Base-by-base conservation (phyloP, 2,797 vertebrate species). In the Bradypus variegatus region DNA sequence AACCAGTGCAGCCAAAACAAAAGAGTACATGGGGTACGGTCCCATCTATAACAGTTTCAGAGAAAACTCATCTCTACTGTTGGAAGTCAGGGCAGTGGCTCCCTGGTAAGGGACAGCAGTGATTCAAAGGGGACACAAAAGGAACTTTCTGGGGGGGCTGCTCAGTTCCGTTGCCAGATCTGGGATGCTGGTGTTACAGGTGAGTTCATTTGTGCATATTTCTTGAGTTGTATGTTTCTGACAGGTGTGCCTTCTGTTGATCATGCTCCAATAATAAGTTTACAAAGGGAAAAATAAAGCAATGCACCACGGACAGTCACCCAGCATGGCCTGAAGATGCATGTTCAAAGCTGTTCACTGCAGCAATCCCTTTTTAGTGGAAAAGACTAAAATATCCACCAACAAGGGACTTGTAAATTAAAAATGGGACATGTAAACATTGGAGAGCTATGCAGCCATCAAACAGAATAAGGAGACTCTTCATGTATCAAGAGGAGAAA, bases 351-450 rank as follows among this genome's bases (percentile, higher is more conserved):
- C 38, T 1, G 3, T 4, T 75, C 67, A 38, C 33, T 19, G 36
- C 11, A 77, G 38, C 58, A 15, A 25, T 13, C 45, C 3, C 48
- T 60, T 75, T 50, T 65, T 38, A 78, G 38, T 6, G 0, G 67
- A 41, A 29, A 55, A 83, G 78, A n/a, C 65, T 21, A n/a, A 6
- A 53, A n/a, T 15, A 23, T 8, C 58, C 15, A 6, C n/a, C 65
- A 36, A 33, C 1, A 33, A 33, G 23, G 15, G 21, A 64, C 36
- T 33, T 0, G 14, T 41, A 41, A 76, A 75, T 21, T 6, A 48
- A 48, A 69, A n/a, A 18, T 0, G 19, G 23, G 27, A 23, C 4
- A 2, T 2, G 25, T 8, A 50, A 16, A 70, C 13, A 0, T 18
- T 11, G 15, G 36, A 41, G 65, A 50, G 6, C 18, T 27, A 27